Conservation (phyloP, 2,888 invertebrate genomes). For the Hyles lineata region DNA sequence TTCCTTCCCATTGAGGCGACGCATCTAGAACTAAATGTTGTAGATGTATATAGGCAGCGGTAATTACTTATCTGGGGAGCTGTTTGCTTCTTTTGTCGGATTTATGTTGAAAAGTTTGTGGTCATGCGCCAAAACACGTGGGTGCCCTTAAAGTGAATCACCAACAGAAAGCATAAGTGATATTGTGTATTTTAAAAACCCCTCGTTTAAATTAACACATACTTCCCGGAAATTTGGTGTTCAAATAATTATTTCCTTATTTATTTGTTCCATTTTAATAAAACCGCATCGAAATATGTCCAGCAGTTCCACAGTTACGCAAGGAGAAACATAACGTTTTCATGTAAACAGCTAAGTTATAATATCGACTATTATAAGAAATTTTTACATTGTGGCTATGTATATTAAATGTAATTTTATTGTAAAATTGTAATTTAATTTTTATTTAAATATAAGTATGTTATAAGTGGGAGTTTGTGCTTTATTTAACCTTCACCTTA, state of each 20-base stretch:
- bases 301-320: not conserved
- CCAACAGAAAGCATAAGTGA: too few relatives aligned
- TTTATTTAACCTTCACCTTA: slow-evolving; percentile 50
- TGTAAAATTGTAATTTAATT: slow-evolving; percentile 76
- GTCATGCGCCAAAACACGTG: too few relatives aligned
- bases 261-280: not conserved
- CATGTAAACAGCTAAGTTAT: slow-evolving; percentile 29
- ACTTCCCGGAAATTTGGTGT: too few relatives aligned
- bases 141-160: too few relatives aligned
- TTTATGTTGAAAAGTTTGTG: too few relatives aligned
- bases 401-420: slow-evolving; percentile 73
- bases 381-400: slow-evolving; percentile 79
- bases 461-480: slow-evolving; percentile 67
- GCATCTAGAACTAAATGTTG: too few relatives aligned
- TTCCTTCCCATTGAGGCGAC: too few relatives aligned
- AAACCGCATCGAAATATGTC: not conserved
- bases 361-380: slow-evolving; percentile 61
- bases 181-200: too few relatives aligned
- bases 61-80: too few relatives aligned
- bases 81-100: too few relatives aligned
- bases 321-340: slow-evolving; percentile 25
- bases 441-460: slow-evolving; percentile 75
- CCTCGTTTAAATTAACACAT: too few relatives aligned
- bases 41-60: too few relatives aligned
- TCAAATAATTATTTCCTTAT: not conserved